Conservation (phyloP, 1,140 invertebrate genomes). For the Aphelenchoides besseyi region DNA sequence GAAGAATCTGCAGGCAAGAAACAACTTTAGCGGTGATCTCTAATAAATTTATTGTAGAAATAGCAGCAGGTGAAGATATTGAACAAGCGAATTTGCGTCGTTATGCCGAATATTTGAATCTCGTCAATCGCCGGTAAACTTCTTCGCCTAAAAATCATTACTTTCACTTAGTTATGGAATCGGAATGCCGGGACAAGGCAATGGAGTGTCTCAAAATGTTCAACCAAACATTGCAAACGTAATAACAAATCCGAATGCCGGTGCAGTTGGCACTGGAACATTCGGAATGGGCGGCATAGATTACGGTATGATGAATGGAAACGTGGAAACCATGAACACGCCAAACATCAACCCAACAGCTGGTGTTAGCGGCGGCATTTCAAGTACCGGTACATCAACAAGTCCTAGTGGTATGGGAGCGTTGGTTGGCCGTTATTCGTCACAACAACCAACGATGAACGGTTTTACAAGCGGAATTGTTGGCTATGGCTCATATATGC, state of each 20-base stretch:
- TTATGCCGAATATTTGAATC: constrained; percentile 18
- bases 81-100: constrained; percentile 15
- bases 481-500: constrained; percentile 19
- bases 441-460: constrained; percentile 1
- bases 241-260: constrained; percentile 20
- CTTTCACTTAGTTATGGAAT: constrained; percentile 10
- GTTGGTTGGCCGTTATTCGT: constrained; percentile 9
- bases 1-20: constrained; percentile 19
- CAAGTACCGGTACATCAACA: neutral
- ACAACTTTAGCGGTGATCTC: no score
- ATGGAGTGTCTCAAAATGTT: neutral
- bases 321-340: no score
- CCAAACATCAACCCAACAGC: no score
- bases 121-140: constrained; percentile 16
- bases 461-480: constrained; percentile 24
- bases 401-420: constrained; percentile 19
- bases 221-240: constrained; percentile 26
- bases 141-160: neutral
- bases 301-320: constrained; percentile 20
- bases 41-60: no score
- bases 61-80: constrained; percentile 15
- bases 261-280: neutral
- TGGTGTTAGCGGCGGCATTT: neutral
- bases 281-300: constrained; percentile 17
- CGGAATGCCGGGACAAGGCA: constrained; percentile 13